Base-by-base conservation (phyloP, 2,797 vertebrate species). In the Potorous gilbertii region DNA sequence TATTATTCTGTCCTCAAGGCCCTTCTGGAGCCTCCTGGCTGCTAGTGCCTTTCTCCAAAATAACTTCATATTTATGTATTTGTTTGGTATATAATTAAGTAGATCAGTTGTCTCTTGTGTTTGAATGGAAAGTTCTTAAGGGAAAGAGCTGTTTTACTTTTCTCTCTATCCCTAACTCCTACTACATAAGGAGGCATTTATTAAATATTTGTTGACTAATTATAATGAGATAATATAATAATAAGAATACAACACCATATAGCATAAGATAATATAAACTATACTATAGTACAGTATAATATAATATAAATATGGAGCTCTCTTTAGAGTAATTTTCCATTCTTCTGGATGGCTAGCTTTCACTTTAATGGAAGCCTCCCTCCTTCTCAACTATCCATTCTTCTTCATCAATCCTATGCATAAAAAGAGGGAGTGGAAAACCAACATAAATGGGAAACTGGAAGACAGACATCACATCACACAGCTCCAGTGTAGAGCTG, bases 381-480 rank as follows among this genome's bases (percentile, higher is more conserved):
- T 16, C 50, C 14, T 93, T 92, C 9, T 92, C 90, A 40, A 40
- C 24, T 24, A 55, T 34, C 57, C 91, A 5, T 94, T 91, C 55
- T 93, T 56, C 89, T 8, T 27, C 54, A 54, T 1, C 56, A 24
- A 95, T 50, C 54, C 56, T 46, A 57, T 93, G 12, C 66, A 93
- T 94, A 56, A 50, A 90, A 91, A 34, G 52, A 12, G 11, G 5
- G n/a, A 18, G 46, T 0, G 18, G 12, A 89, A 93, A 91, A 92
- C 91, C 18, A 40, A 96, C 89, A 55, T 92, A 54, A 54, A 96
- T 46, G 46, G 87, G 56, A 95, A 95, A 94, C 50, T 31, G 95
- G 97, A 59, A n/a, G 91, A 55, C 54, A n/a, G 91, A 55, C 40
- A 89, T 2, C 24, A 52, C 46, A 91, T 54, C 4, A 3, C 9